Percentiles rank a stretch among this genome's conserved stretches.
phyloP scores from a whole-genome alignment of 1,140 invertebrate genomes.

The Samia ricini region DNA sequence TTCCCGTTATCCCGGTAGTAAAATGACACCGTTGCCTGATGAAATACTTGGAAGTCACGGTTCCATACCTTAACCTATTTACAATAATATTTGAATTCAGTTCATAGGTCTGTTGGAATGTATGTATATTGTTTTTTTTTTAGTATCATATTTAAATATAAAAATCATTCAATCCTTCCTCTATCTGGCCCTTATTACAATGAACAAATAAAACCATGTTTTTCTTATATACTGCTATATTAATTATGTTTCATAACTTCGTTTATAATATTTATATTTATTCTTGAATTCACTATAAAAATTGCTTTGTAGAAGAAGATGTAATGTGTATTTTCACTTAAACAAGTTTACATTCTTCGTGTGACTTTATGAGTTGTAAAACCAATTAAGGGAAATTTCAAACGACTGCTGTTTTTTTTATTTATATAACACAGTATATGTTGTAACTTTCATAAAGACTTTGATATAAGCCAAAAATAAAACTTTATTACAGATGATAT shows the following conservation, averaged over 20 bases:
- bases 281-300: no score
- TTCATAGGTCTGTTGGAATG: background rate
- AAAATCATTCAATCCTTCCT: no score
- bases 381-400: background rate
- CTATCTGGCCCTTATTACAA: no score
- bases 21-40: conserved; percentile 53
- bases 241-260: no score
- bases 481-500: background rate
- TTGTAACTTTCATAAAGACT: background rate
- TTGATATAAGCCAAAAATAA: background rate
- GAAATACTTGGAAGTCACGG: conserved; percentile 35
- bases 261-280: no score
- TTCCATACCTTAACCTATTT: background rate
- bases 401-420: background rate
- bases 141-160: background rate
- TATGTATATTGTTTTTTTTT: background rate
- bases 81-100: background rate
- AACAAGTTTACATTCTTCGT: background rate
- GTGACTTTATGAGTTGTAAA: background rate
- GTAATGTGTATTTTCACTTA: background rate
- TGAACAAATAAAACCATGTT: no score
- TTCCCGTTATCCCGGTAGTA: conserved; percentile 57
- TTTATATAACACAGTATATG: background rate
- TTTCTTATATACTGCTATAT: no score
- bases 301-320: no score